Evolutionary conservation across 2,888 invertebrate species (phyloP).

Genomic region (Lasioglossum zephyrum): DNA sequence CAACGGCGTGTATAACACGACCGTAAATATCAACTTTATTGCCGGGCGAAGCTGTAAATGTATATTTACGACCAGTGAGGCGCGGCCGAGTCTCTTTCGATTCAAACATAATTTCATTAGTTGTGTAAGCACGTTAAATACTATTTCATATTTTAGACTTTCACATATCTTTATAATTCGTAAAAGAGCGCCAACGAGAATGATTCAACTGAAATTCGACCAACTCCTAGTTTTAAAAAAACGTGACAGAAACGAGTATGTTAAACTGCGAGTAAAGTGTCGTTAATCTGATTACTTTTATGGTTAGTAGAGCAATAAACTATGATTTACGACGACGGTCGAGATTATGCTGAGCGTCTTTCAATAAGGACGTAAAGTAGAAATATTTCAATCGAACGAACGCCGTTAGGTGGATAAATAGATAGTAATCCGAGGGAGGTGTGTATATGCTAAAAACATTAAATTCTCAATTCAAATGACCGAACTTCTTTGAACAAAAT

Average conservation of each 20-base stretch:
- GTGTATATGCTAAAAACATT: too few relatives aligned
- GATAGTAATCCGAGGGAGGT: too few relatives aligned
- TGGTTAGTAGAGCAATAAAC: neutral
- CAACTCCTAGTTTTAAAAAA: neutral
- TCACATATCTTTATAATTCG: too few relatives aligned
- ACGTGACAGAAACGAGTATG: neutral
- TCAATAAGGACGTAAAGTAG: neutral
- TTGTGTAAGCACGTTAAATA: neutral
- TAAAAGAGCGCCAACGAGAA: too few relatives aligned
- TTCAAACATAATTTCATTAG: neutral
- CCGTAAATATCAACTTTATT: neutral
- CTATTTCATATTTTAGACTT: too few relatives aligned
- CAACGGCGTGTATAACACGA: neutral
- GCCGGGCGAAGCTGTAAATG: neutral
- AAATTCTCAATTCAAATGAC: too few relatives aligned
- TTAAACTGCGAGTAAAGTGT: neutral
- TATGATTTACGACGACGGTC: neutral
- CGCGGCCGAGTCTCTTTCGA: neutral
- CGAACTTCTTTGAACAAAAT: neutral
- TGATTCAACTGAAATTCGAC: neutral
- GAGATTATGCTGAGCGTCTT: neutral
- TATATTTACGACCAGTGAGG: neutral
- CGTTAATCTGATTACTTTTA: conserved; percentile 1
- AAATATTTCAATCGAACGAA: neutral
- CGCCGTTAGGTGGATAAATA: too few relatives aligned